A percentile compares a stretch with the other conserved stretches of the same genome.
phyloP scores from a whole-genome alignment of 92 coral and sea anemone genomes.

The Blastomussa wellsi region DNA sequence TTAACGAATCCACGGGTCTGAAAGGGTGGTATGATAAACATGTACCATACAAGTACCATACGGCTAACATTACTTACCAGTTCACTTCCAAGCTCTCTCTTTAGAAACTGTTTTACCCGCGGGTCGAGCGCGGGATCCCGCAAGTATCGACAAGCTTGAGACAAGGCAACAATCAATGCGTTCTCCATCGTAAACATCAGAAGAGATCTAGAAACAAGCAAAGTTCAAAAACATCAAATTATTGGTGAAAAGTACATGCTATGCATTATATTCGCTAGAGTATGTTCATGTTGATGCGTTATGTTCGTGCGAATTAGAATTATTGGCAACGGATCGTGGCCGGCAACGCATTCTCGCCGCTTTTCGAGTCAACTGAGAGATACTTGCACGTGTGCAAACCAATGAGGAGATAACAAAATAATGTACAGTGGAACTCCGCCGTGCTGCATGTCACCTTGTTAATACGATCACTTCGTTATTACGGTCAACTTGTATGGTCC shows the following conservation, averaged over 20 bases:
- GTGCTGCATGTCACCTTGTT: too few relatives aligned
- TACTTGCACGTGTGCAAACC: background rate
- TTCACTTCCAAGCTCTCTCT: conserved; percentile 97
- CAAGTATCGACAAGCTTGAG: conserved; percentile 93
- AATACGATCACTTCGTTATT: too few relatives aligned
- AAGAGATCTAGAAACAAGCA: conserved; percentile 19
- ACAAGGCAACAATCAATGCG: conserved; percentile 77
- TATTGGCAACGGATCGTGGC: background rate
- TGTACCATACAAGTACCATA: background rate
- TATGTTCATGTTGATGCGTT: too few relatives aligned
- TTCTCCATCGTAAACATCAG: conserved; percentile 94
- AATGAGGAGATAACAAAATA: background rate
- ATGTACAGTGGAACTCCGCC: too few relatives aligned
- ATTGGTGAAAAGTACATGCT: background rate
- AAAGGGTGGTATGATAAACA: background rate
- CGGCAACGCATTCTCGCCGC: background rate
- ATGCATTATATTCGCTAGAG: background rate
- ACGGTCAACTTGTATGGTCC: too few relatives aligned
- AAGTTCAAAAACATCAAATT: background rate
- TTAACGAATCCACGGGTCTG: background rate
- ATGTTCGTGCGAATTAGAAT: too few relatives aligned
- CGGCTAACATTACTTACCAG: conserved; percentile 62
- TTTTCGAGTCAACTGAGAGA: background rate
- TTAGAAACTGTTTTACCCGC: conserved; percentile 87
- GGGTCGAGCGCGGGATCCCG: conserved; percentile 91